Conservation (phyloP, 92 coral and sea anemone species). For the Hydrozoanthus gracilis region DNA sequence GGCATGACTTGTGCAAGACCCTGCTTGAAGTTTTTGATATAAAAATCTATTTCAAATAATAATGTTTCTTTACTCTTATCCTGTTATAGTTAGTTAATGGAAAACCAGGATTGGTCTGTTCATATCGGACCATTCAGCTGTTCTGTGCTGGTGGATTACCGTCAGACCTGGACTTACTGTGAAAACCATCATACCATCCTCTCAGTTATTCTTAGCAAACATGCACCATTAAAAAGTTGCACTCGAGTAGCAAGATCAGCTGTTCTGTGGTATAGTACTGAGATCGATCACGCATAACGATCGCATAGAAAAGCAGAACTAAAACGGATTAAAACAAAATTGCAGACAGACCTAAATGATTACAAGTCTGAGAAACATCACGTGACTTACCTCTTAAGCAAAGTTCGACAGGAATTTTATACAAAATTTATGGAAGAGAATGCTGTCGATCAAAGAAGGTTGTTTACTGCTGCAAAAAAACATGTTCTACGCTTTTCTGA, state of each 20-base stretch:
- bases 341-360: neutral
- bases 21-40: neutral
- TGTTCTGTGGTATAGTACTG: neutral
- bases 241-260: neutral
- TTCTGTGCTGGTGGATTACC: slow-evolving; percentile 24
- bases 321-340: neutral
- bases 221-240: neutral
- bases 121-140: slow-evolving; percentile 60
- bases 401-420: slow-evolving; percentile 26
- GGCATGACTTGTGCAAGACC: neutral
- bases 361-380: neutral
- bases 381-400: neutral
- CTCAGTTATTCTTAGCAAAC: neutral
- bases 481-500: slow-evolving; percentile 16
- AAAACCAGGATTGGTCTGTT: slow-evolving; percentile 45
- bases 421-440: slow-evolving; percentile 34
- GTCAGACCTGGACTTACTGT: neutral
- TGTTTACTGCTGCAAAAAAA: slow-evolving; percentile 17
- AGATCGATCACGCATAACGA: neutral
- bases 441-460: slow-evolving; percentile 2
- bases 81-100: slow-evolving; percentile 31
- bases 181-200: neutral
- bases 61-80: too few relatives aligned
- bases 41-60: too few relatives aligned
- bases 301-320: neutral